Evolutionary conservation across 2,797 vertebrate genomes (phyloP).

Genomic region (Chaetophractus vellerosus): DNA sequence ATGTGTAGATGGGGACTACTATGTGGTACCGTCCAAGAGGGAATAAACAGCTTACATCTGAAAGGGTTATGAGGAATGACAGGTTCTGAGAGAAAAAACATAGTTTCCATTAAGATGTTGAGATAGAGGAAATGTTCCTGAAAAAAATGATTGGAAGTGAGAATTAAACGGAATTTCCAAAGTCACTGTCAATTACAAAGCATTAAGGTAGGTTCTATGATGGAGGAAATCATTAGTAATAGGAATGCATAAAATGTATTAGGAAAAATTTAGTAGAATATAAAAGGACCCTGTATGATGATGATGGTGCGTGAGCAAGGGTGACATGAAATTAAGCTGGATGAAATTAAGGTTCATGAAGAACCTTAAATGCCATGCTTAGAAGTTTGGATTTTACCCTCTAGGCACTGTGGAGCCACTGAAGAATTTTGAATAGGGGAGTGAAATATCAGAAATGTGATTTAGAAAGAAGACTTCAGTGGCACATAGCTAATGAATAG

Average conservation of each 20-base stretch:
- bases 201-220: background rate
- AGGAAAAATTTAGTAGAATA: background rate
- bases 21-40: background rate
- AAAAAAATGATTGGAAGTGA: background rate
- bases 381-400: constrained; percentile 28
- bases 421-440: background rate
- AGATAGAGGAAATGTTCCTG: background rate
- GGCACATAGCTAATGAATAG: background rate
- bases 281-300: background rate
- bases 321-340: background rate
- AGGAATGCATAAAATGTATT: background rate
- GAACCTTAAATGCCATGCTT: background rate
- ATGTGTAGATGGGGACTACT: background rate
- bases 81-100: background rate
- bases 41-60: background rate
- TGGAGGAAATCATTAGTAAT: background rate
- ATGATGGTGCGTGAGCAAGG: background rate
- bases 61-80: background rate
- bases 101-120: background rate
- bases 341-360: background rate
- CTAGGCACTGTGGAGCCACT: background rate
- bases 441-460: background rate
- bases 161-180: background rate
- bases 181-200: background rate
- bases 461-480: constrained; percentile 15